phyloP scores from a whole-genome alignment of 2,113 vertebrate genomes.

The Apodemus speciosus region DNA sequence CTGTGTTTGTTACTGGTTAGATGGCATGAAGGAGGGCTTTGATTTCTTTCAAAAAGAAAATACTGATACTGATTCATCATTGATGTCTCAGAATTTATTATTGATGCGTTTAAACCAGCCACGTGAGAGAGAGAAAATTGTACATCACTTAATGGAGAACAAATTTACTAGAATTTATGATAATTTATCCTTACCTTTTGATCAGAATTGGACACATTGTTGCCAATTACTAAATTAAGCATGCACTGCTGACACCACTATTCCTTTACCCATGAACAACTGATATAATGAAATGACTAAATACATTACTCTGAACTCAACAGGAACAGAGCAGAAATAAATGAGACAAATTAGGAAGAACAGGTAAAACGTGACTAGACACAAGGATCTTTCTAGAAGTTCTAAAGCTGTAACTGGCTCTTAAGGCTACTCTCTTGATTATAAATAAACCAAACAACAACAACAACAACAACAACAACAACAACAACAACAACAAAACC shows the following conservation, averaged over 20 bases:
- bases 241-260: background rate
- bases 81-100: background rate
- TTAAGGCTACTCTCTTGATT: background rate
- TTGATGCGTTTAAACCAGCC: background rate
- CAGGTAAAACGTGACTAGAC: slow-evolving; percentile 12
- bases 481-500: too few relatives aligned
- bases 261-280: background rate
- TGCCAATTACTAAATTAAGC: background rate
- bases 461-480: too few relatives aligned
- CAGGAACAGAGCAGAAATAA: slow-evolving; percentile 9
- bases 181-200: slow-evolving; percentile 18
- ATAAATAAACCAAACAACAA: background rate
- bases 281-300: background rate
- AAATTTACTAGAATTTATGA: slow-evolving; percentile 47
- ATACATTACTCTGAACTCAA: background rate
- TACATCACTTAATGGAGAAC: slow-evolving; percentile 8
- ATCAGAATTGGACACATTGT: background rate
- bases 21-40: background rate
- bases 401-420: slow-evolving; percentile 21
- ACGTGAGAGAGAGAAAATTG: background rate
- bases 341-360: background rate
- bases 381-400: background rate
- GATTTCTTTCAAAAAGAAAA: background rate
- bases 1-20: background rate
- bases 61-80: background rate